A percentile compares a stretch with the other conserved stretches of the same genome.
Evolutionary conservation across 1,140 invertebrate species (phyloP).

Genomic region (Bombus pascuorum): DNA sequence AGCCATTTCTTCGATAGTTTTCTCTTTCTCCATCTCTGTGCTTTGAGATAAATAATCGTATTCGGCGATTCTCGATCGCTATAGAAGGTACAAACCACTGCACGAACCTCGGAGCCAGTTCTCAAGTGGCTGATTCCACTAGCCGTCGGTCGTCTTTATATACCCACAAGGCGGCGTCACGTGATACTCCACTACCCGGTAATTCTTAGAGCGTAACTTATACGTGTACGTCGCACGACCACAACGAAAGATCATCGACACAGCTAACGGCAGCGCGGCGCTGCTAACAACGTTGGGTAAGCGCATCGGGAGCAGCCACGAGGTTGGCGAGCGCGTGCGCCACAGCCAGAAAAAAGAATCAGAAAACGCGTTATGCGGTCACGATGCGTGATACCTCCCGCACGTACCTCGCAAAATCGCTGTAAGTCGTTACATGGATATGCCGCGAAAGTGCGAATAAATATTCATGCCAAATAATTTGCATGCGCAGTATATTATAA

Average conservation of each 20-base stretch:
- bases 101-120: constrained; percentile 70
- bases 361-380: constrained; percentile 42
- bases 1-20: background rate
- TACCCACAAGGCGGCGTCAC: constrained; percentile 70
- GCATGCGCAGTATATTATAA: background rate
- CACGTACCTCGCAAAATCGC: constrained; percentile 21
- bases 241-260: background rate
- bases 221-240: background rate
- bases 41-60: background rate
- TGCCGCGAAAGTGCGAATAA: constrained; percentile 32
- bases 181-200: constrained; percentile 58
- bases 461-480: background rate
- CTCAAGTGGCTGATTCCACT: constrained; percentile 73
- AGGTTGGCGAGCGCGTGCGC: constrained; percentile 27
- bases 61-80: background rate
- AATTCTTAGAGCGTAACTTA: constrained; percentile 17
- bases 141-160: constrained; percentile 67
- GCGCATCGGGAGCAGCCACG: constrained; percentile 24
- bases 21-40: constrained; percentile 30
- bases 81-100: background rate
- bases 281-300: constrained; percentile 12
- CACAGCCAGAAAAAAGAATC: constrained; percentile 8
- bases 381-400: constrained; percentile 39
- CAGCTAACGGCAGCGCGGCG: constrained; percentile 17
- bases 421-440: constrained; percentile 34